Evolutionary conservation across 2,113 vertebrate genomes (phyloP).

Genomic region (Pygoscelis adeliae): DNA sequence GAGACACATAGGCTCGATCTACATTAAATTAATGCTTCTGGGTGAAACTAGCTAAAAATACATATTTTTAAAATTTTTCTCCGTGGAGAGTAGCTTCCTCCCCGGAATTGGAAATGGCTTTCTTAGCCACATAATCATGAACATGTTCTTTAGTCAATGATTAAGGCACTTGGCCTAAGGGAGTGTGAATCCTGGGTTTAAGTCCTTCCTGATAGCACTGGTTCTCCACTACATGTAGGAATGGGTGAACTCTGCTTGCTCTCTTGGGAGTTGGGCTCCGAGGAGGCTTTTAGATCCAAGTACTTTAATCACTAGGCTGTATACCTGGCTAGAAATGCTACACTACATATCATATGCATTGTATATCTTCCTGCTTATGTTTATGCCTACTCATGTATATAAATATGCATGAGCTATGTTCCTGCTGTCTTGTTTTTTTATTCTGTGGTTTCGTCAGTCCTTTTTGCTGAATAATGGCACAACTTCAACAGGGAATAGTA

Average conservation of each 20-base stretch:
- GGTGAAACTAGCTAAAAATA: neutral
- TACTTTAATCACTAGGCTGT: neutral
- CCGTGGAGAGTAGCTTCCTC: neutral
- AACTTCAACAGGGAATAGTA: neutral
- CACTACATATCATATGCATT: neutral
- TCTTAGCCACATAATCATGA: neutral
- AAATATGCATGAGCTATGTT: neutral
- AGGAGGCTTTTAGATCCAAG: neutral
- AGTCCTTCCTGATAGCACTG: neutral
- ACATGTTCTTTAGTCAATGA: neutral
- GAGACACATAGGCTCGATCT: rapidly evolving
- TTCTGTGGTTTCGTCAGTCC: neutral
- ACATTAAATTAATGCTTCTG: neutral
- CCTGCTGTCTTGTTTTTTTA: neutral
- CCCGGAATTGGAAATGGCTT: neutral
- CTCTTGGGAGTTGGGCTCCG: neutral
- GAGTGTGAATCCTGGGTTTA: neutral
- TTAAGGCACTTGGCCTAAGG: neutral
- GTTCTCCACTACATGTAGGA: neutral
- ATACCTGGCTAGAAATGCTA: neutral
- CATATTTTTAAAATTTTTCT: rapidly evolving
- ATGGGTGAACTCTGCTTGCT: neutral
- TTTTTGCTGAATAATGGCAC: neutral
- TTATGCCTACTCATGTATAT: neutral
- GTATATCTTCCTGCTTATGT: neutral